Percentiles rank a stretch among this genome's conserved stretches.
phyloP scores from a whole-genome alignment of 2,113 vertebrate species.

The Pyxicephalus adspersus region DNA sequence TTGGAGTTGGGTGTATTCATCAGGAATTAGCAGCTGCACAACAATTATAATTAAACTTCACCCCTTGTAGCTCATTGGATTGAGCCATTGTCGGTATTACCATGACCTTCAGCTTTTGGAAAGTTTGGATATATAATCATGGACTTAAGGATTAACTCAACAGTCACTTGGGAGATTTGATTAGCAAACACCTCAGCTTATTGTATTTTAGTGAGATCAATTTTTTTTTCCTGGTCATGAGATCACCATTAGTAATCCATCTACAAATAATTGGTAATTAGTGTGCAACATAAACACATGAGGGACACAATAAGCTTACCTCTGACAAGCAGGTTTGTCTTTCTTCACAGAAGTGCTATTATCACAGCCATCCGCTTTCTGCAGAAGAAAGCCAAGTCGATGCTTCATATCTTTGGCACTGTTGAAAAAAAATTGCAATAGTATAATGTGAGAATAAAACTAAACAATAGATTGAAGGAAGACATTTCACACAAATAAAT shows the following conservation, averaged over 20 bases:
- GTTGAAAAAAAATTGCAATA: conserved; percentile 39
- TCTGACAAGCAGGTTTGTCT: conserved; percentile 76
- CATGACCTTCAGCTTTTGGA: too few relatives aligned
- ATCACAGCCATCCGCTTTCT: conserved; percentile 84
- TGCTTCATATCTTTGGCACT: conserved; percentile 96
- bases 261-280: conserved; percentile 6
- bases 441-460: neutral
- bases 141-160: neutral
- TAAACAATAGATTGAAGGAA: too few relatives aligned
- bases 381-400: conserved; percentile 87
- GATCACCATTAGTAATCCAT: neutral
- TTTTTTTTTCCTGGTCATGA: neutral
- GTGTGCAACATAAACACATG: neutral
- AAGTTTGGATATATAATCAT: neutral
- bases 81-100: too few relatives aligned
- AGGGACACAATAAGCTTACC: conserved; percentile 68
- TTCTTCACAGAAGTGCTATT: conserved; percentile 74
- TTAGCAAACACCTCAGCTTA: conserved; percentile 7
- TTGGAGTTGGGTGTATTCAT: too few relatives aligned
- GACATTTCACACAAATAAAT: too few relatives aligned
- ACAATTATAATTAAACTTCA: too few relatives aligned
- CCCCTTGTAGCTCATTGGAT: too few relatives aligned
- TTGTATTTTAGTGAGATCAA: neutral
- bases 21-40: too few relatives aligned
- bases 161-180: neutral